Base-by-base conservation (phyloP, 37 sponge, comb jelly and placozoan genomes). In the Trichoplax adhaerens region DNA sequence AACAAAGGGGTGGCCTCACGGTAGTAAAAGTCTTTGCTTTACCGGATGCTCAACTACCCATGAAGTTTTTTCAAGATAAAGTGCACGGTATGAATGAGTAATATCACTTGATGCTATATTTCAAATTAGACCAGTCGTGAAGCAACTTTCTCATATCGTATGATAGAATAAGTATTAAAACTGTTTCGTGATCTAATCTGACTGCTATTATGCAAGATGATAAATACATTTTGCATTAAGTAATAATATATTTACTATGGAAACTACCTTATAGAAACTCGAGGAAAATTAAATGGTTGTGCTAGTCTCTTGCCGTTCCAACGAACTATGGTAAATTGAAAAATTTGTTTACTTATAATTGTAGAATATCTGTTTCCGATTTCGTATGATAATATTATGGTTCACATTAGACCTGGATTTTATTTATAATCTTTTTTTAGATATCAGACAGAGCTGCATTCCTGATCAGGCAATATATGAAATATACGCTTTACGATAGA, bases 1-100 rank as follows among this genome's bases (percentile, higher is more conserved):
- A 7, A 12, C 68, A 71, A 47, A 78, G 68, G 54, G 79, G 81
- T 3, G 80, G 81, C 1, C 84, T 83, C 46, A 84, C 83, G 10
- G 97, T 95, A 0, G 89, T 91, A 51, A 95, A 95, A 76, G 84
- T 95, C 52, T 82, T 91, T 69, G 84, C 83, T 1, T 88, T 86
- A 69, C 81, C 83, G 69, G 97, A 95, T 60, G 68, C 78, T 50
- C 68, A 76, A 54, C 59, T 87, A 54, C 72, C 72, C 12, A 80
- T 88, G 65, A 66, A 69, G 64, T 52, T 63, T 46, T 82, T 86
- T 65, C 81, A 85, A 69, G 81, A 81, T 53, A 62, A 71, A 3
- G 81, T 95, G 3, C 66, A 74, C 56, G 83, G 87, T 82, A 65
- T 12, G 72, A 29, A 29, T 29, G 29, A 29, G 1, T 46, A 60